phyloP scores from a whole-genome alignment of 2,888 invertebrate genomes.

The Tridacna gigas region DNA sequence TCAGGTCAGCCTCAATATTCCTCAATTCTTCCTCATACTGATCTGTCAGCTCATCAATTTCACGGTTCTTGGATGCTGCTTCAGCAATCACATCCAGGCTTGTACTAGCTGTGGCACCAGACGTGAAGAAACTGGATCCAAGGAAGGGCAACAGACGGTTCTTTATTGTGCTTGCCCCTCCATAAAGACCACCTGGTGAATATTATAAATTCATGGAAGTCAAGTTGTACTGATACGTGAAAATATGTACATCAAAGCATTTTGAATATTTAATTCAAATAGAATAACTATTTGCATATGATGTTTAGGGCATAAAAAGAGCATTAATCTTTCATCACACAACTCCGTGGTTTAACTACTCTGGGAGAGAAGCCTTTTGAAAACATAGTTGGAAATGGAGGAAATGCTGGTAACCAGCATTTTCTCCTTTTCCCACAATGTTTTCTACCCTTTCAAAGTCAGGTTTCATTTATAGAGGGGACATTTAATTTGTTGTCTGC shows the following conservation, averaged over 20 bases:
- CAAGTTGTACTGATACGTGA: too few species aligned
- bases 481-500: neutral
- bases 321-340: too few species aligned
- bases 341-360: too few species aligned
- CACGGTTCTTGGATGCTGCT: slow-evolving; percentile 80
- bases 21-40: slow-evolving; percentile 81
- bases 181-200: slow-evolving; percentile 81
- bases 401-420: slow-evolving; percentile 1
- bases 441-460: neutral
- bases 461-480: neutral
- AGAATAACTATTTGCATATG: too few species aligned
- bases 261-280: too few species aligned
- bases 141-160: slow-evolving; percentile 83
- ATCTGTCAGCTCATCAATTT: slow-evolving; percentile 79
- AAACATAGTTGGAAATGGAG: too few species aligned
- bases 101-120: slow-evolving; percentile 78
- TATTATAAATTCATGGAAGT: too few species aligned
- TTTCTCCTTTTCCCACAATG: neutral
- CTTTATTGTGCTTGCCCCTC: slow-evolving; percentile 82
- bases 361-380: neutral
- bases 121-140: slow-evolving; percentile 80
- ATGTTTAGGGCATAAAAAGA: neutral
- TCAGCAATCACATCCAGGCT: slow-evolving; percentile 80
- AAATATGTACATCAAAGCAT: too few species aligned
- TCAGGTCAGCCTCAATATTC: slow-evolving; percentile 80